These are phyloP conservation scores for Germaria angustata DNA, from an alignment of 2,888 invertebrate genomes.

Conservation along the genomic window DNA sequence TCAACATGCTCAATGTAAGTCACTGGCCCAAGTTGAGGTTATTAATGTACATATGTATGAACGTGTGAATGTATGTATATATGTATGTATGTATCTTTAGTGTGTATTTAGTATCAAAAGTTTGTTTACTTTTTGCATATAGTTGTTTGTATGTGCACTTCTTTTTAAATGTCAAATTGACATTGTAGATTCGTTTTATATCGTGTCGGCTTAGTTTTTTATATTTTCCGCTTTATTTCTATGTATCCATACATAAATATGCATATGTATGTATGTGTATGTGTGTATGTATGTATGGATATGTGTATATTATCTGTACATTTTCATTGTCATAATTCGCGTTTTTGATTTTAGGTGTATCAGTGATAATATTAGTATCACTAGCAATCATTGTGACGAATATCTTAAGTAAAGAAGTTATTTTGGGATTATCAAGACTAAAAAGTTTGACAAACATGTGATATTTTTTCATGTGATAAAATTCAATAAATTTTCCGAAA, in stretches of 20 bases:
- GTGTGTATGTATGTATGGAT: background rate
- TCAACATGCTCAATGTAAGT: constrained; percentile 55
- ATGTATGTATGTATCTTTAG: background rate
- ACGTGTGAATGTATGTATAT: background rate
- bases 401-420: background rate
- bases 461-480: background rate
- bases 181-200: constrained; percentile 47
- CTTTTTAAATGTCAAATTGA: constrained; percentile 59
- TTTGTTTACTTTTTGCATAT: background rate
- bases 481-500: too few species aligned
- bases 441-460: background rate
- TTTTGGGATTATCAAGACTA: background rate
- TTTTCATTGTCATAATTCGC: constrained; percentile 50
- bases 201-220: constrained; percentile 16
- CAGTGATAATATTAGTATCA: background rate
- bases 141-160: background rate
- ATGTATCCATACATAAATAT: background rate
- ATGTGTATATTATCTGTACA: constrained; percentile 13
- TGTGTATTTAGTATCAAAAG: background rate
- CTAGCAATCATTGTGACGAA: background rate
- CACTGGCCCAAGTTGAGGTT: constrained; percentile 66
- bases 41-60: constrained; percentile 32
- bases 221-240: constrained; percentile 5
- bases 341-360: background rate
- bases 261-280: background rate